These are phyloP conservation scores for Micronycteris hirsuta DNA, from an alignment of 2,113 vertebrate species.

Conservation along the genomic window DNA sequence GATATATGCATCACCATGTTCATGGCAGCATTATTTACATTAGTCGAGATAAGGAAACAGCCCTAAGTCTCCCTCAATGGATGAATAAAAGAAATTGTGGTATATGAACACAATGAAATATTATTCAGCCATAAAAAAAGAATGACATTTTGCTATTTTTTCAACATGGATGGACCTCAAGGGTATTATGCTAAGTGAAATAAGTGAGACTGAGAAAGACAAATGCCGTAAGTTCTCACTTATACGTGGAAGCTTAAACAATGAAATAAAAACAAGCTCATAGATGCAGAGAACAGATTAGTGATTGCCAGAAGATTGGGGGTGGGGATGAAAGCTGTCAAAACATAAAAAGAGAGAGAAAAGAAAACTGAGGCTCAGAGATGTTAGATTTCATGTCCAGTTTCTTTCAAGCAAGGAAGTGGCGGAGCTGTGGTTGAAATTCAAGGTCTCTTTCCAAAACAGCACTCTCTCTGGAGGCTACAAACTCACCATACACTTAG, in stretches of 20 bases:
- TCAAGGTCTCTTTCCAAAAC: not conserved
- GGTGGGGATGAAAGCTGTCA: not conserved
- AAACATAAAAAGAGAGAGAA: not conserved
- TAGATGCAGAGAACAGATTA: not conserved
- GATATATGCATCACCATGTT: not conserved
- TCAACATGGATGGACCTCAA: not conserved
- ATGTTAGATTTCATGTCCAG: not conserved
- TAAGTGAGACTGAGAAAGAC: not conserved
- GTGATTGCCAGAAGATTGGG: not conserved
- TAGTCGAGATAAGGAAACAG: not conserved
- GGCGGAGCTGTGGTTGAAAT: not conserved
- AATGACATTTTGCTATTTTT: not conserved
- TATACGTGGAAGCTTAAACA: not conserved
- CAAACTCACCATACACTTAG: not conserved
- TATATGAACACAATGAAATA: not conserved
- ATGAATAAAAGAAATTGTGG: not conserved
- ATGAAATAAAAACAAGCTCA: not conserved
- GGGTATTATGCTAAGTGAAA: not conserved
- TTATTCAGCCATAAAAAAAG: not conserved
- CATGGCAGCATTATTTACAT: not conserved
- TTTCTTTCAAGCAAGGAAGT: not conserved
- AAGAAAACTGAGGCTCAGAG: not conserved
- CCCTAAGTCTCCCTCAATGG: not conserved
- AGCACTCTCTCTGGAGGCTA: not conserved
- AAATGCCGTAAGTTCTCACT: not conserved